phyloP scores from a whole-genome alignment of 2,888 invertebrate genomes.

The Eristalis arbustorum region DNA sequence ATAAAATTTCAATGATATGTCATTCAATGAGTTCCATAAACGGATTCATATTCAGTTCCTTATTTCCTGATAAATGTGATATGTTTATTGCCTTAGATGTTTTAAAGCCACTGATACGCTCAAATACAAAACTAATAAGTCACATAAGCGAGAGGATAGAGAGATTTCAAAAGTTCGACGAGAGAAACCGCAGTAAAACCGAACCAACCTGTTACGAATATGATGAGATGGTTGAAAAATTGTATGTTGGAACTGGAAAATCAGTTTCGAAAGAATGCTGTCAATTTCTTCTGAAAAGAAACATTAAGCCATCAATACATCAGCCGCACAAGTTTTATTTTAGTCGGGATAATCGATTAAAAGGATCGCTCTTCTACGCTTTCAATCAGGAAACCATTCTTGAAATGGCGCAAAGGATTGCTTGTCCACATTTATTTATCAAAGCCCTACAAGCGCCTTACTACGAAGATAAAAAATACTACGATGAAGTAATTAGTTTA shows the following conservation, averaged over 20 bases:
- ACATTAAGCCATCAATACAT: conserved; percentile 81
- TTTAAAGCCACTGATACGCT: conserved; percentile 75
- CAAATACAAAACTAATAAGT: conserved; percentile 72
- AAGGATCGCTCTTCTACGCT: conserved; percentile 72
- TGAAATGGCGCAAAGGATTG: conserved; percentile 81
- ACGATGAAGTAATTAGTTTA: conserved; percentile 81
- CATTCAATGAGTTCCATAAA: conserved; percentile 87
- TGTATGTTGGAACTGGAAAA: conserved; percentile 82
- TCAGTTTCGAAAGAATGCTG: conserved; percentile 83
- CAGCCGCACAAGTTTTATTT: conserved; percentile 84
- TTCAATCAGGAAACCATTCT: conserved; percentile 79
- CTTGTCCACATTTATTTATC: conserved; percentile 83
- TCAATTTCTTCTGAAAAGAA: conserved; percentile 82
- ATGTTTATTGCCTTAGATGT: conserved; percentile 77
- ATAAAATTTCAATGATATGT: conserved; percentile 84
- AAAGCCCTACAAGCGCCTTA: conserved; percentile 81
- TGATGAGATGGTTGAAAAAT: conserved; percentile 83
- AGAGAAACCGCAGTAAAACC: conserved; percentile 74
- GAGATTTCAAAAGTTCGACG: conserved; percentile 80
- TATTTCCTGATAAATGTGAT: conserved; percentile 83
- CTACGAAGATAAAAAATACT: conserved; percentile 80
- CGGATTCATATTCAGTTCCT: conserved; percentile 83
- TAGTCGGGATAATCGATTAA: conserved; percentile 85
- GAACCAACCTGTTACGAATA: conserved; percentile 84
- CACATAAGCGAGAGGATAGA: conserved; percentile 79